Percentiles rank a stretch among this genome's conserved stretches.
Evolutionary conservation across 2,113 vertebrate species (phyloP).

Genomic region (Phrynosoma platyrhinos): DNA sequence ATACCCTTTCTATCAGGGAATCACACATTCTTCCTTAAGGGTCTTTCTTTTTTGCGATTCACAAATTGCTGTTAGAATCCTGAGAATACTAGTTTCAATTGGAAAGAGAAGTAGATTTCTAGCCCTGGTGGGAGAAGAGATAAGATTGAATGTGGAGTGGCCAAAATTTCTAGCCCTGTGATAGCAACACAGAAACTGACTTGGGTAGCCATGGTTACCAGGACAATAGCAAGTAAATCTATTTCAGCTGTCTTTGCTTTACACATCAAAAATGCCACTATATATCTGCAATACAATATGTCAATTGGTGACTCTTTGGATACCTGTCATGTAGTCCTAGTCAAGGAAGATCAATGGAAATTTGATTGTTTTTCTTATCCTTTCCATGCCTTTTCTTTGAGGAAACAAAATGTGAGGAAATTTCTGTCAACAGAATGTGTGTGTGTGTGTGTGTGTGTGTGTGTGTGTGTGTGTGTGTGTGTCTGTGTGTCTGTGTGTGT

Average conservation of each 20-base stretch:
- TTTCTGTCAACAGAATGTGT: background rate
- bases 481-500: background rate
- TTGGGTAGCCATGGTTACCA: conserved; percentile 41
- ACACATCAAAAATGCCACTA: background rate
- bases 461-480: too few species aligned
- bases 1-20: background rate
- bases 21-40: background rate
- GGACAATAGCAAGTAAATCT: conserved; percentile 35
- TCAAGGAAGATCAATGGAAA: background rate
- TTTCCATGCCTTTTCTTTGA: background rate
- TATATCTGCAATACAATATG: background rate
- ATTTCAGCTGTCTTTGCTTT: conserved; percentile 30
- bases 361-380: background rate
- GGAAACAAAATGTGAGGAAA: background rate
- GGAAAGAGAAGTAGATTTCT: conserved; percentile 8
- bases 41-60: background rate
- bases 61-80: background rate
- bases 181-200: conserved; percentile 15
- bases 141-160: conserved; percentile 3
- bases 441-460: too few species aligned
- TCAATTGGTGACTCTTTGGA: background rate
- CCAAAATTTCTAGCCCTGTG: conserved; percentile 29
- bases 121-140: conserved; percentile 16
- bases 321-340: background rate
- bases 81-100: background rate